Evolutionary conservation across 1,140 invertebrate species (phyloP), one percentile per base, ranked within the genome.

Genomic region (Sipha flava): DNA sequence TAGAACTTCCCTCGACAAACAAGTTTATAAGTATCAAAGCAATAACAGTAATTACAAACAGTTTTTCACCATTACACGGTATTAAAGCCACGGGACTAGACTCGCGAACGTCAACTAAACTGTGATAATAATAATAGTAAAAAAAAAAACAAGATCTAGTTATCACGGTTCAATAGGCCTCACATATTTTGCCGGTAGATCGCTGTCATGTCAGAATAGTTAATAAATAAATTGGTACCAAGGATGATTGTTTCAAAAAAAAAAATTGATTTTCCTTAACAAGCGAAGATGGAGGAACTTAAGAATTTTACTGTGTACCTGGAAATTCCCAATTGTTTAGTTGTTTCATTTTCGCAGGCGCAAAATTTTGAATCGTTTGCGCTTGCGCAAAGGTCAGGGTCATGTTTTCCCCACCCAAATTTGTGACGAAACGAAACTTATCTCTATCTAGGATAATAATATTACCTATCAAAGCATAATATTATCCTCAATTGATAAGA

Each of bases 111-210:
- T 59, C 73, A 18, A 40, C 14, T 77, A 45, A 21, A 6, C 23
- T 29, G 40, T 23, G 52, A 37, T 77, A 31, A 77, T 77, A 54
- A 73, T 52, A 21, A 75, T 37, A n/a, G 31, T 29, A 64, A 43
- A 26, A 59, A 77, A 57, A 54, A 52, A 49, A 21, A 29, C 21
- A 26, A 5, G 23, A 57, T 70, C 23, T 23, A 12, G 66, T 70
- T 70, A 70, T 70, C 52, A 70, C 66, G 40, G 66, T 77, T 77
- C 70, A 75, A 75, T 59, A 40, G 40, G 18, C 49, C 52, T 40
- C 52, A 16, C 12, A 59, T 37, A 26, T 77, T 59, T 43, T 45
- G 23, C 73, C 49, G 73, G 73, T 59, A 77, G 73, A 77, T 77
- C 34, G 73, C 73, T 37, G 52, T 40, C 52, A 23, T 14, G 49